Evolutionary conservation across 2,797 vertebrate species (phyloP), one percentile per base, ranked within the genome.

Genomic region (Paguma larvata): DNA sequence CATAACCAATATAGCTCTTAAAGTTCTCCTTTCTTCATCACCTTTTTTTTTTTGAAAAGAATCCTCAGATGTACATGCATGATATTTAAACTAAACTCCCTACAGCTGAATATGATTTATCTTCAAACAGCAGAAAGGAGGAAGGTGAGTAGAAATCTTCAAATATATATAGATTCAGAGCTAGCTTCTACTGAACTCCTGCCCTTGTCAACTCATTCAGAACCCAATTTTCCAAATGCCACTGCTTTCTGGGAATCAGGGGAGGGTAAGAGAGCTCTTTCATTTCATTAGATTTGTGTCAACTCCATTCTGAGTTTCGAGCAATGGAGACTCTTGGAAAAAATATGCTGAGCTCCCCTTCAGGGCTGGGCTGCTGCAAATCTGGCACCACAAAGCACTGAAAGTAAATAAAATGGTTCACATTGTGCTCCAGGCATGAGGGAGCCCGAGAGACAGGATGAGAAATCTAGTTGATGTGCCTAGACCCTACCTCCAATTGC

Each of bases 191-290:
- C 85, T 85, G 73, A 96, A 94, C 62, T 84, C 44, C 79, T 94
- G 97, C 78, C 93, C 96, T 95, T 62, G 10, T 93, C 95, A 96
- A 89, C 90, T 89, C 12, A 0, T 96, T 97, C 93, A 96, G 85
- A 96, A 95, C 77, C 97, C 94, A 94, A 75, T 95, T 94, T 95
- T 96, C 95, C 95, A 97, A 98, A 97, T 94, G 95, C 95, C 85
- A 89, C n/a, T 90, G 87, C 90, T 96, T 95, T 96, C 82, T 95
- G 87, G 65, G 67, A 94, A 94, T 56, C 51, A 41, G 80, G 25
- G 89, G 83, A 96, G 51, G 77, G 62, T 51, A 56, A 93, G 82
- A 78, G 72, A 94, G 78, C 30, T 13, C 51, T 95, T 96, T 91
- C 67, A 63, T 92, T 97, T 96, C 95, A 96, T 97, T 91, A 97